Percentiles rank a stretch among this genome's conserved stretches.
phyloP scores from a whole-genome alignment of 2,797 vertebrate species.

The Salarias fasciatus region DNA sequence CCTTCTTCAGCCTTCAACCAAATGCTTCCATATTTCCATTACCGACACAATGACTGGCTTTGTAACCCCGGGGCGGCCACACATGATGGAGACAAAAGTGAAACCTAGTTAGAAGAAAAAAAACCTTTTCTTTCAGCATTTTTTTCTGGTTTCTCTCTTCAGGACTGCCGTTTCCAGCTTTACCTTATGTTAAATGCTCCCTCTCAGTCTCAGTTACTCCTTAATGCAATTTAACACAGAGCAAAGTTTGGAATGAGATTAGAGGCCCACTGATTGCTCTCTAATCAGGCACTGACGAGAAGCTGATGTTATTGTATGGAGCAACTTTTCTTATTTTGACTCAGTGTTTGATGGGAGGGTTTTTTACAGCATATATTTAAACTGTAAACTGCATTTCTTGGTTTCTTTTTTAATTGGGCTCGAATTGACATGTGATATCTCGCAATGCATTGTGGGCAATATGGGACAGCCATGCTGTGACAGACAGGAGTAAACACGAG shows the following conservation, averaged over 20 bases:
- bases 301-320: slow-evolving; percentile 6
- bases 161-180: not conserved
- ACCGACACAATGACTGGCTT: slow-evolving; percentile 27
- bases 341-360: not conserved
- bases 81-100: slow-evolving; percentile 19
- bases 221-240: slow-evolving; percentile 6
- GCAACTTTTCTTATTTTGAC: not conserved
- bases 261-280: slow-evolving; percentile 6
- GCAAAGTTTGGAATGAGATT: slow-evolving; percentile 8
- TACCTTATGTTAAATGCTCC: slow-evolving; percentile 6
- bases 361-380: not conserved
- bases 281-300: slow-evolving; percentile 18
- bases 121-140: too few species aligned
- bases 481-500: too few species aligned
- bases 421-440: too few species aligned
- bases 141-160: too few species aligned
- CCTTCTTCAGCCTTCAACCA: slow-evolving; percentile 7
- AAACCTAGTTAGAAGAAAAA: slow-evolving; percentile 2
- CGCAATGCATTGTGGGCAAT: too few species aligned
- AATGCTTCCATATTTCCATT: slow-evolving; percentile 27
- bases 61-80: slow-evolving; percentile 15
- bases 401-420: not conserved
- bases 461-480: too few species aligned
- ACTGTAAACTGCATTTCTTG: not conserved
- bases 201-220: not conserved